A percentile compares a stretch with the other conserved stretches of the same genome.
These are phyloP conservation scores for Patagioenas fasciata DNA, from an alignment of 2,113 vertebrate species.

Conservation along the genomic window DNA sequence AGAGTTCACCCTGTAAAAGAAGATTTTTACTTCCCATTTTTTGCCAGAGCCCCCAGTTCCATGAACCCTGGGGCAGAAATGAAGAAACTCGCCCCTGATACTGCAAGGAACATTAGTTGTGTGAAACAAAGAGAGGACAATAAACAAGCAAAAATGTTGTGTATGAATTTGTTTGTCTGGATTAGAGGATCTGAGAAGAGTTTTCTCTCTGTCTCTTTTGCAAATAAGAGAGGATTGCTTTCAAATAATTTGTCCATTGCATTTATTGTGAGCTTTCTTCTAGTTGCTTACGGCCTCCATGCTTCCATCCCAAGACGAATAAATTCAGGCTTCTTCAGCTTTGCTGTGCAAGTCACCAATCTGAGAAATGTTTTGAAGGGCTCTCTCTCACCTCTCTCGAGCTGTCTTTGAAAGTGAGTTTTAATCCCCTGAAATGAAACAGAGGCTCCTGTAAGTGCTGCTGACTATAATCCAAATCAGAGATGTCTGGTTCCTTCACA, in stretches of 20 bases:
- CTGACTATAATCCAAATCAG: background rate
- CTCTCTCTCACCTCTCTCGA: background rate
- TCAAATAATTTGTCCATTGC: background rate
- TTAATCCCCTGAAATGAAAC: conserved; percentile 1
- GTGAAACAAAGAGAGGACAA: background rate
- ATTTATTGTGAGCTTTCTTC: background rate
- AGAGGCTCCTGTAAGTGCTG: background rate
- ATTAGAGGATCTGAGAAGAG: background rate
- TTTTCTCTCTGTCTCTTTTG: background rate
- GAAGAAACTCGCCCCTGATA: background rate
- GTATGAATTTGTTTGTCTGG: background rate
- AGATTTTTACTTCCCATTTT: background rate
- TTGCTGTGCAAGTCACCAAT: background rate
- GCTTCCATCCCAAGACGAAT: background rate
- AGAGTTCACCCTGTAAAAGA: background rate
- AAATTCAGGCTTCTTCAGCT: background rate
- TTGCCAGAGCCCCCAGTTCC: background rate
- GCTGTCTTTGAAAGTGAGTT: background rate
- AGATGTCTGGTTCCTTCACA: background rate
- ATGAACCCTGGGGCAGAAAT: background rate
- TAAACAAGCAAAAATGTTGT: background rate
- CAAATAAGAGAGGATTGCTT: background rate
- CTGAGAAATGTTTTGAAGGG: background rate
- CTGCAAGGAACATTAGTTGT: background rate
- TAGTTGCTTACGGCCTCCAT: background rate